A percentile compares a stretch with the other conserved stretches of the same genome.
These are phyloP conservation scores for Zaprionus nigranus DNA, from an alignment of 1,140 invertebrate species.

Conservation along the genomic window DNA sequence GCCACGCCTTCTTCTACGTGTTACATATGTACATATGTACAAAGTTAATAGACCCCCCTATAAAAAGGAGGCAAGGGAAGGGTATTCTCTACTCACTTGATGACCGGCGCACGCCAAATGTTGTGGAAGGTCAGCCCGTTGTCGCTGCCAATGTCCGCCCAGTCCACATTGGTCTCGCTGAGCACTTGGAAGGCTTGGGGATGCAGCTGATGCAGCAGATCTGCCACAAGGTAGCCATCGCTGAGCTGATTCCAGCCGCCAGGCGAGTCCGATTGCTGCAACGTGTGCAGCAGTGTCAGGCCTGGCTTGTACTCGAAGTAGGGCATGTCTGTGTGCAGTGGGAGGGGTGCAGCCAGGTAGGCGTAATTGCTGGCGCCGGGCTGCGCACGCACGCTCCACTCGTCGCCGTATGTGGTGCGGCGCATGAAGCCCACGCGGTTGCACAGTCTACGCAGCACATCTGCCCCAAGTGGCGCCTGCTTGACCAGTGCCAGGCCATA, in stretches of 20 bases:
- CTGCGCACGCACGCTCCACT: constrained; percentile 88
- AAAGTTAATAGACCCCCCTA: too few species aligned
- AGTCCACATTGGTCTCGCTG: constrained; percentile 87
- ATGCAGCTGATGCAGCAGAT: constrained; percentile 85
- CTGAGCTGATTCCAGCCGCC: constrained; percentile 88
- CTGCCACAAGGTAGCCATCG: constrained; percentile 87
- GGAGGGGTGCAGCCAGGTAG: constrained; percentile 87
- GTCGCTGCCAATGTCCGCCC: constrained; percentile 88
- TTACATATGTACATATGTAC: too few species aligned
- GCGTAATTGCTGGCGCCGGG: constrained; percentile 89
- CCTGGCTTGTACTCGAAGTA: constrained; percentile 90
- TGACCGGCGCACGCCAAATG: constrained; percentile 87
- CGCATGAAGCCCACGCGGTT: constrained; percentile 88
- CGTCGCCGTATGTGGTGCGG: constrained; percentile 87
- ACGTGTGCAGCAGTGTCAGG: constrained; percentile 88
- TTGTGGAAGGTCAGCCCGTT: constrained; percentile 86
- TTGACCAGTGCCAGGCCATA: constrained; percentile 87
- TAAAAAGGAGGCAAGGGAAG: too few species aligned
- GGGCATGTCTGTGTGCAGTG: constrained; percentile 89
- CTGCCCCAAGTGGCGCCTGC: constrained; percentile 85
- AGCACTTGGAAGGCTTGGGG: constrained; percentile 86
- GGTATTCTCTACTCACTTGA: constrained; percentile 84
- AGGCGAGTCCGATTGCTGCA: constrained; percentile 87
- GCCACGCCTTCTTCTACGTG: too few species aligned
- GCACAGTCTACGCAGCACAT: constrained; percentile 86